These are phyloP conservation scores for Delphinus delphis DNA, from an alignment of 2,113 vertebrate genomes.

Conservation along the genomic window DNA sequence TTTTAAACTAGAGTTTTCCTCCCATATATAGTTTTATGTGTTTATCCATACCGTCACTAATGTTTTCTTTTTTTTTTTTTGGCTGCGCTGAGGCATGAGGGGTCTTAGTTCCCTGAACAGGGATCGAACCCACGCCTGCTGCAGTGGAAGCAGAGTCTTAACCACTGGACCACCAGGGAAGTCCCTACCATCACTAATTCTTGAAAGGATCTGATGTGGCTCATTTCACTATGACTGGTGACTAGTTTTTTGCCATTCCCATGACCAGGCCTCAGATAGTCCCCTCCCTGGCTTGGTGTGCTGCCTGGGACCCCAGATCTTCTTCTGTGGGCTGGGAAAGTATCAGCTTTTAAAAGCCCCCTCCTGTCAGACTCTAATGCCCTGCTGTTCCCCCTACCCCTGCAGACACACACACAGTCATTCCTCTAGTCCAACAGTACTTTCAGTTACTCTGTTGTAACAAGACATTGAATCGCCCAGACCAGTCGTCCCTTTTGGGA, in stretches of 20 bases:
- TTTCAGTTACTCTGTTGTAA: neutral
- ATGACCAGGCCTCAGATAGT: neutral
- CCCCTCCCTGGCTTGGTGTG: neutral
- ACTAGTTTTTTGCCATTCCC: neutral
- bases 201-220: neutral
- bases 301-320: neutral
- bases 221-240: neutral
- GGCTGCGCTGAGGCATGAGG: no score
- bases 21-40: neutral
- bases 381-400: neutral
- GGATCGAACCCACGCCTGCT: fast-evolving
- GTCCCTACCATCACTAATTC: neutral
- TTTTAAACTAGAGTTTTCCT: neutral
- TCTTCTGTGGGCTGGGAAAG: neutral
- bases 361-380: neutral
- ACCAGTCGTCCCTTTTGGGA: neutral
- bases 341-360: neutral
- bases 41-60: neutral
- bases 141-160: no score
- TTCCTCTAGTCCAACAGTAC: neutral
- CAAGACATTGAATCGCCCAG: neutral
- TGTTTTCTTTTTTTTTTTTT: no score
- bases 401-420: neutral
- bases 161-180: no score
- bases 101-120: no score